phyloP scores from a whole-genome alignment of 2,797 vertebrate genomes.

The Philypnodon macrostomus region DNA sequence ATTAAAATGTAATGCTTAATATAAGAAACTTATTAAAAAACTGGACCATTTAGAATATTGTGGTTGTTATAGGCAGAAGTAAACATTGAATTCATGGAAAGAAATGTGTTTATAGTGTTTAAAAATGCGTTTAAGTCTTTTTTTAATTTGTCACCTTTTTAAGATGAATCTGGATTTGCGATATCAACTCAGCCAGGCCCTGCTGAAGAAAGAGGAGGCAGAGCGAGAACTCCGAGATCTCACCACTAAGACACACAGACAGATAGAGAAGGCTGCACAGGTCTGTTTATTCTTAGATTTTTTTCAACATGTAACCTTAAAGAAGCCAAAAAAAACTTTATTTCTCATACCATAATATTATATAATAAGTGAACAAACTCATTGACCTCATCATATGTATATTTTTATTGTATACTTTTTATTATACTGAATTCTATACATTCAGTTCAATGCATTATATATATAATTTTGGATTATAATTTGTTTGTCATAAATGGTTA shows the following conservation, averaged over 20 bases:
- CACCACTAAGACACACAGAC: conserved; percentile 80
- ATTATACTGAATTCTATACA: too few relatives aligned
- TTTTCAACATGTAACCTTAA: background rate
- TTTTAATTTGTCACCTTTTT: conserved; percentile 29
- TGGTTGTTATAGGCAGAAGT: background rate
- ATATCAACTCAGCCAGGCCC: conserved; percentile 85
- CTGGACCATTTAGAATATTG: too few relatives aligned
- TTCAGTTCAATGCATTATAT: too few relatives aligned
- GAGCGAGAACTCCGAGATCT: conserved; percentile 88
- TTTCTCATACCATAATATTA: background rate
- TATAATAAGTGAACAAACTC: background rate
- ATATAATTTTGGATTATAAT: background rate
- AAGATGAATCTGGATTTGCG: conserved; percentile 89
- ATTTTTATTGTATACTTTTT: too few relatives aligned
- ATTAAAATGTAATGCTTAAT: too few relatives aligned
- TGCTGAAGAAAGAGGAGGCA: conserved; percentile 88
- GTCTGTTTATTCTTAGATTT: conserved; percentile 53
- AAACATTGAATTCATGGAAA: background rate
- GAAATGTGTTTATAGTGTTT: background rate
- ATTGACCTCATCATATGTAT: background rate
- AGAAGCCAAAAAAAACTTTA: background rate
- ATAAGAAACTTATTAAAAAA: too few relatives aligned
- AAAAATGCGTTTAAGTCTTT: conserved; percentile 8
- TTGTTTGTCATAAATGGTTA: background rate
- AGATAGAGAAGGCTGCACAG: conserved; percentile 86